Evolutionary conservation across 1,140 invertebrate genomes (phyloP).

Genomic region (Sycophila sp.): DNA sequence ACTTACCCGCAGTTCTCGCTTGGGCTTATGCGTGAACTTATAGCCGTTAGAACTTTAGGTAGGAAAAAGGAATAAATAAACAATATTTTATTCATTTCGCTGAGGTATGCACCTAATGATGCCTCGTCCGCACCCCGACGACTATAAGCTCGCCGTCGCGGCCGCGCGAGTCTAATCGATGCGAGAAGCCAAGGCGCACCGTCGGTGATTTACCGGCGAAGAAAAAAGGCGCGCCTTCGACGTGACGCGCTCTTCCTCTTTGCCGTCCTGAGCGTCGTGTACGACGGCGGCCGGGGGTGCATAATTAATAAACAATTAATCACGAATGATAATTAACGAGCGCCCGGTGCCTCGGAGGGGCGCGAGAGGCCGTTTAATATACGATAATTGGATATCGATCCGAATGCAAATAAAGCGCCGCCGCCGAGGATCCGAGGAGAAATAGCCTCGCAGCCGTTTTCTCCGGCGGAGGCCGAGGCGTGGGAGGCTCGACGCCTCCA

Average conservation of each 20-base stretch:
- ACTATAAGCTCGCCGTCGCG: neutral
- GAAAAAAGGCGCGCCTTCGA: neutral
- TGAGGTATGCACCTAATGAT: too few relatives aligned
- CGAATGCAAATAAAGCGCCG: conserved; percentile 35
- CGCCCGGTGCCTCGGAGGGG: neutral
- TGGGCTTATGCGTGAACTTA: too few relatives aligned
- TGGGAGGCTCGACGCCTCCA: conserved; percentile 7
- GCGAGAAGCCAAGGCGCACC: neutral
- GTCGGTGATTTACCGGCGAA: neutral
- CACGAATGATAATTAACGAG: conserved; percentile 34
- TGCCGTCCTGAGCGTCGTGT: neutral
- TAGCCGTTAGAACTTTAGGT: too few relatives aligned
- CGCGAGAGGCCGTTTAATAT: conserved; percentile 30
- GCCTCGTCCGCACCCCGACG: too few relatives aligned
- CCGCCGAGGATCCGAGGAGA: neutral
- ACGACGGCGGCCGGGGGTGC: neutral
- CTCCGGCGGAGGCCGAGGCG: conserved; percentile 14
- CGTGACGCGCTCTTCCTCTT: neutral
- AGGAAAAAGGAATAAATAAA: too few relatives aligned
- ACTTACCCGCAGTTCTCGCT: too few relatives aligned
- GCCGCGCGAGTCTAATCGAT: neutral
- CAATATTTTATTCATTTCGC: too few relatives aligned
- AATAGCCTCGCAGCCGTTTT: neutral
- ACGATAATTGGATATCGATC: conserved; percentile 40
- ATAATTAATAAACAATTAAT: conserved; percentile 40